Base-by-base conservation (phyloP, 2,797 vertebrate species). In the Poeciliopsis gracilis region DNA sequence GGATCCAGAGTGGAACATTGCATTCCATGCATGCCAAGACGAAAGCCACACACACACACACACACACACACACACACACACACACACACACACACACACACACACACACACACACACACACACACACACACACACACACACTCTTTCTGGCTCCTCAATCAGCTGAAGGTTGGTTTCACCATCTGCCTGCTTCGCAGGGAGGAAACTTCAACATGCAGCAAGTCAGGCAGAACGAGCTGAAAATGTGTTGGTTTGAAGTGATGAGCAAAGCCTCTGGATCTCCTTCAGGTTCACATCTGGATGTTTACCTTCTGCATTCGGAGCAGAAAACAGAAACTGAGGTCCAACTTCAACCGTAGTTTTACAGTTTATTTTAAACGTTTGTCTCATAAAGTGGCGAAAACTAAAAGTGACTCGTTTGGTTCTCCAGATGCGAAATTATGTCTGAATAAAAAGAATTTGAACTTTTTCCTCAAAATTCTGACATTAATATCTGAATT, bases 171-270 rank as follows among this genome's bases (percentile, higher is more conserved):
- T 53, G 67, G 30, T 67, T 13, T 83, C 78, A 85, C 91, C 90
- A 91, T 93, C 91, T 93, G 93, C 84, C 78, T 49, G 16, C 91
- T 84, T 84, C 6, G 51, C 51, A 77, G 91, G 90, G 76, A 77
- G 80, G 78, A 36, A 75, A 78, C 77, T 87, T 81, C 83, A 86
- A 43, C 28, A 57, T 80, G 73, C 83, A 78, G 81, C 83, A 79
- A 74, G 86, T 83, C 86, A 80, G 80, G 30, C 77, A 80, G 47
- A 73, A 90, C 77, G 55, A 82, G 76, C 73, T 83, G 59, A 0
- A 53, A 28, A 55, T 72, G 86, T 79, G 75, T 61, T 51, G 49
- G 77, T 84, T 80, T 28, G 75, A 80, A 79, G 33, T 23, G 61
- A 9, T 10, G 36, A 66, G 18, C 7, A 8, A 51, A 23, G 49